Conservation (phyloP, 2,888 invertebrate species). For the Enchytraeus crypticus region DNA sequence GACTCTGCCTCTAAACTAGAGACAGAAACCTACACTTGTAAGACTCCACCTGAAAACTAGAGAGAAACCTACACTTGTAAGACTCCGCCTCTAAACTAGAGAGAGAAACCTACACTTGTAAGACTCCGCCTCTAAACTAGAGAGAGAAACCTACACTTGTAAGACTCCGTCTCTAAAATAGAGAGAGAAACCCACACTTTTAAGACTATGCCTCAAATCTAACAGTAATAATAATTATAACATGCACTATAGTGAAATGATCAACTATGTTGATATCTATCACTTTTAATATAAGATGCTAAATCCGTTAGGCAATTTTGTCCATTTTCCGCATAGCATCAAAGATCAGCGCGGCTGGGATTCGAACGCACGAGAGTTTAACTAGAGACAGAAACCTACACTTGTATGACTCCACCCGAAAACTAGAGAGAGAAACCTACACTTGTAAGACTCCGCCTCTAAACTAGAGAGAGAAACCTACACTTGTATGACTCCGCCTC, state of each 20-base stretch:
- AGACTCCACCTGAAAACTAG: not conserved
- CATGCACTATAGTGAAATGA: too few relatives aligned
- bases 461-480: slow-evolving; percentile 45
- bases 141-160: not conserved
- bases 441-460: not conserved
- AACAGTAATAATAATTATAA: not conserved
- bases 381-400: not conserved
- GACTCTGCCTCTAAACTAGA: too few relatives aligned
- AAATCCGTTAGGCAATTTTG: too few relatives aligned
- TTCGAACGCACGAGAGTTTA: too few relatives aligned
- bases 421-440: not conserved
- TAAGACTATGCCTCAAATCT: not conserved
- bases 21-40: too few relatives aligned
- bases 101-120: not conserved
- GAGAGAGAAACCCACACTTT: not conserved
- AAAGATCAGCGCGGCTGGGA: too few relatives aligned
- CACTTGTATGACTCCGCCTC: slow-evolving; percentile 93
- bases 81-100: not conserved
- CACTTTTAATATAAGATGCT: too few relatives aligned
- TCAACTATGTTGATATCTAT: too few relatives aligned
- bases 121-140: not conserved
- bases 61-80: not conserved
- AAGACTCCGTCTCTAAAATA: not conserved
- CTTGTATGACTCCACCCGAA: not conserved
- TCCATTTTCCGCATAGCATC: too few relatives aligned